Percentiles rank a stretch among this genome's conserved stretches.
phyloP scores from a whole-genome alignment of 2,888 invertebrate genomes.

The Smittia sp. region DNA sequence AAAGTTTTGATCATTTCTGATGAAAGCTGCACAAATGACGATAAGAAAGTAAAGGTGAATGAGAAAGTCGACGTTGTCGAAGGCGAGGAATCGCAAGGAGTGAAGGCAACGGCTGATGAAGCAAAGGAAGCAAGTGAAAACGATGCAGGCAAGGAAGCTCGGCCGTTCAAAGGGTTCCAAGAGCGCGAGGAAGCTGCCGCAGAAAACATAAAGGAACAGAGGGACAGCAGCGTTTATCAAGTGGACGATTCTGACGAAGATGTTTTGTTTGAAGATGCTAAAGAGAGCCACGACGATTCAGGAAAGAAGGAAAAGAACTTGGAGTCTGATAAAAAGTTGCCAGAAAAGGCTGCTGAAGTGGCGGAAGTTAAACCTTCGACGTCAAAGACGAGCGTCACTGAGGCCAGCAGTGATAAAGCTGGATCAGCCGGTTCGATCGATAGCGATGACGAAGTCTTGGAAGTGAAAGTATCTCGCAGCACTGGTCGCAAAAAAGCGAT shows the following conservation, averaged over 20 bases:
- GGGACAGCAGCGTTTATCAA: not conserved
- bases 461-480: not conserved
- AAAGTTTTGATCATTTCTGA: slow-evolving; percentile 52
- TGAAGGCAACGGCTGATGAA: slow-evolving; percentile 42
- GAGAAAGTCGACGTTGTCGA: slow-evolving; percentile 45
- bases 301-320: slow-evolving; percentile 43
- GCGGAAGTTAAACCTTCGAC: slow-evolving; percentile 37
- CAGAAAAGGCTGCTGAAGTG: slow-evolving; percentile 43
- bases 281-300: slow-evolving; percentile 43
- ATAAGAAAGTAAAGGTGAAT: slow-evolving; percentile 45
- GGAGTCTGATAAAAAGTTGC: slow-evolving; percentile 39
- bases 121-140: slow-evolving; percentile 42
- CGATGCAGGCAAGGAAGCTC: slow-evolving; percentile 38
- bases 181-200: slow-evolving; percentile 24
- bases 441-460: slow-evolving; percentile 33
- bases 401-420: slow-evolving; percentile 42
- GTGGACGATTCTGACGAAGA: slow-evolving; percentile 42
- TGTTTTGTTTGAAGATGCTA: slow-evolving; percentile 36
- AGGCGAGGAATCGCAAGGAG: slow-evolving; percentile 34
- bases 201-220: not conserved
- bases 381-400: slow-evolving; percentile 28
- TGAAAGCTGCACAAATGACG: slow-evolving; percentile 46
- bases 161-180: slow-evolving; percentile 40
- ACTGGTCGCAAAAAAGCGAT: slow-evolving; percentile 39
- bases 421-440: slow-evolving; percentile 42